phyloP scores from a whole-genome alignment of 2,888 invertebrate species.

The Nephrotoma flavescens region DNA sequence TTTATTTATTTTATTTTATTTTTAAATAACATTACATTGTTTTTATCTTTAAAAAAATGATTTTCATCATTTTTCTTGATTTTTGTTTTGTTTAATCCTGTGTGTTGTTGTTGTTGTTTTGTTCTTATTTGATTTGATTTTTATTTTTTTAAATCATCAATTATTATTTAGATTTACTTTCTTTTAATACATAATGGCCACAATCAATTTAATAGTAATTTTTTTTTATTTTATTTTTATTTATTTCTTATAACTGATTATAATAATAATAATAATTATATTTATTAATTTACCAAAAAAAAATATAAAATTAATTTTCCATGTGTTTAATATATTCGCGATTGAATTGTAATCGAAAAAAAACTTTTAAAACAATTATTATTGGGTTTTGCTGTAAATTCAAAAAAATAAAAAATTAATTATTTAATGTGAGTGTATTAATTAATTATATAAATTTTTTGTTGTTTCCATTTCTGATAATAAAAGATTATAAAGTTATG shows the following conservation, averaged over 20 bases:
- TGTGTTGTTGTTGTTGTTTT: background rate
- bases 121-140: background rate
- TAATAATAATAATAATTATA: background rate
- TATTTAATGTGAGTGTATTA: background rate
- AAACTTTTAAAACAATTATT: background rate
- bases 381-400: background rate
- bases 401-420: background rate
- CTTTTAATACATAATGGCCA: background rate
- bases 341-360: background rate
- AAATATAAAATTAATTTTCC: background rate
- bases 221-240: background rate
- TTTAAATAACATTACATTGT: background rate
- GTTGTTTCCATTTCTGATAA: background rate
- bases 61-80: background rate
- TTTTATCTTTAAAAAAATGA: background rate
- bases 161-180: background rate
- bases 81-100: background rate
- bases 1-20: background rate
- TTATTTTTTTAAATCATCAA: background rate
- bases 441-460: background rate
- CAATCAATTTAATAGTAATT: background rate
- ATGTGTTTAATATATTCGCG: no score
- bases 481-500: background rate
- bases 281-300: background rate
- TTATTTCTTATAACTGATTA: background rate